Percentiles rank a stretch among this genome's conserved stretches.
These are phyloP conservation scores for Manis crassicaudata DNA, from an alignment of 2,797 vertebrate species.

Conservation along the genomic window DNA sequence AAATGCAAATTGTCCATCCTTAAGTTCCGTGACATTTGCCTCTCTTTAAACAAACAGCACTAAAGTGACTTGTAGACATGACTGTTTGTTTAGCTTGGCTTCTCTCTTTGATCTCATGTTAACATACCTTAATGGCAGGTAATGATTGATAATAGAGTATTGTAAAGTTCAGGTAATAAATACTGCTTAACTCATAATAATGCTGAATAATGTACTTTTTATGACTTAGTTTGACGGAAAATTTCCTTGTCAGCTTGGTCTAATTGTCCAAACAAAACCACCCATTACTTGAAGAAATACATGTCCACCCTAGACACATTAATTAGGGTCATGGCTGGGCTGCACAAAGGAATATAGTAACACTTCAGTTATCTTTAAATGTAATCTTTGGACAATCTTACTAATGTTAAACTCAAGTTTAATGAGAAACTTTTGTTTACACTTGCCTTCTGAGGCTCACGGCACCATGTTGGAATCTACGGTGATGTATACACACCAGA, in stretches of 20 bases:
- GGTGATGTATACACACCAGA: conserved; percentile 54
- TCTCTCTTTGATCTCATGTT: conserved; percentile 90
- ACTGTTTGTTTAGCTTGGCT: conserved; percentile 89
- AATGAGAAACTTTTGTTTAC: conserved; percentile 88
- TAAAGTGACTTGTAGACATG: conserved; percentile 83
- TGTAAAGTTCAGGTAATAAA: conserved; percentile 91
- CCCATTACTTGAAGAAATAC: conserved; percentile 89
- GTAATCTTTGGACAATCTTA: conserved; percentile 87
- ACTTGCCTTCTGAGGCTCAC: conserved; percentile 76
- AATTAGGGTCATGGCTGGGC: conserved; percentile 90
- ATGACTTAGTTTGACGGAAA: conserved; percentile 90
- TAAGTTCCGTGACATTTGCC: conserved; percentile 76
- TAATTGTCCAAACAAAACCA: conserved; percentile 91
- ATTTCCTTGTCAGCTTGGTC: conserved; percentile 89
- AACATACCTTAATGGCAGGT: conserved; percentile 91
- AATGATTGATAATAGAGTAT: conserved; percentile 91
- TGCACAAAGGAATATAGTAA: conserved; percentile 87
- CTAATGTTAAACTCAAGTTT: conserved; percentile 87
- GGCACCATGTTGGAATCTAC: conserved; percentile 74
- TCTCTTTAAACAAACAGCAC: conserved; percentile 81
- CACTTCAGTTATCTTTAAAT: conserved; percentile 88
- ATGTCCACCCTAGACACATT: conserved; percentile 88
- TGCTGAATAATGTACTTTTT: conserved; percentile 93
- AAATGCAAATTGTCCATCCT: conserved; percentile 81
- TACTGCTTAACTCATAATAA: conserved; percentile 90